Percentiles rank a stretch among this genome's conserved stretches.
phyloP scores from a whole-genome alignment of 1,140 invertebrate species.

The Musca domestica region DNA sequence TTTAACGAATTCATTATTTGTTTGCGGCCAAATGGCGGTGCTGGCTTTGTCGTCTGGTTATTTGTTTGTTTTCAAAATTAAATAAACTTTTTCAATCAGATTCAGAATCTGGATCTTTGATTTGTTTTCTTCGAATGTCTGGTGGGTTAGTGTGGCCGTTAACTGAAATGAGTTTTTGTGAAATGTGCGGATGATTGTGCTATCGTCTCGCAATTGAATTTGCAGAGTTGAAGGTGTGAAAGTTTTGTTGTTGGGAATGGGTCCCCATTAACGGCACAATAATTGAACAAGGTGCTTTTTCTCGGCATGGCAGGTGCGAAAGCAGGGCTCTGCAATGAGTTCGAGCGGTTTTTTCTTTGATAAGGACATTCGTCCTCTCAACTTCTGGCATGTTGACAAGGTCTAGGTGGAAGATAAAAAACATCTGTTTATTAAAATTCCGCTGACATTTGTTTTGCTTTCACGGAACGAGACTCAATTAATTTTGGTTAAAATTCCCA shows the following conservation, averaged over 20 bases:
- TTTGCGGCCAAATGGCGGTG: too few species aligned
- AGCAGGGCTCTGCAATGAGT: too few species aligned
- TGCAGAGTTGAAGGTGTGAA: conserved; percentile 6
- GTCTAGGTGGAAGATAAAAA: too few species aligned
- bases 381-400: too few species aligned
- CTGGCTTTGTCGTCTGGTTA: not conserved
- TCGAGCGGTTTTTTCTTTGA: too few species aligned
- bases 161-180: not conserved
- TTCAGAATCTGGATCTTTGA: conserved; percentile 26
- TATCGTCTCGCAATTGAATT: not conserved
- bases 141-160: not conserved
- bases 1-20: conserved; percentile 26
- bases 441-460: too few species aligned
- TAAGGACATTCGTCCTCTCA: too few species aligned
- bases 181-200: not conserved
- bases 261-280: not conserved
- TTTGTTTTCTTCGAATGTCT: conserved; percentile 8
- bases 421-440: too few species aligned
- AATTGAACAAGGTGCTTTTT: conserved; percentile 2
- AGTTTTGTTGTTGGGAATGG: conserved; percentile 6
- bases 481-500: conserved; percentile 10
- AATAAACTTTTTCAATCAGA: conserved; percentile 28
- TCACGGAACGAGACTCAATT: not conserved
- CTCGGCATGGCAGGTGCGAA: not conserved
- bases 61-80: conserved; percentile 27